Evolutionary conservation across 1,140 invertebrate species (phyloP).

Genomic region (Hyles vespertilio): DNA sequence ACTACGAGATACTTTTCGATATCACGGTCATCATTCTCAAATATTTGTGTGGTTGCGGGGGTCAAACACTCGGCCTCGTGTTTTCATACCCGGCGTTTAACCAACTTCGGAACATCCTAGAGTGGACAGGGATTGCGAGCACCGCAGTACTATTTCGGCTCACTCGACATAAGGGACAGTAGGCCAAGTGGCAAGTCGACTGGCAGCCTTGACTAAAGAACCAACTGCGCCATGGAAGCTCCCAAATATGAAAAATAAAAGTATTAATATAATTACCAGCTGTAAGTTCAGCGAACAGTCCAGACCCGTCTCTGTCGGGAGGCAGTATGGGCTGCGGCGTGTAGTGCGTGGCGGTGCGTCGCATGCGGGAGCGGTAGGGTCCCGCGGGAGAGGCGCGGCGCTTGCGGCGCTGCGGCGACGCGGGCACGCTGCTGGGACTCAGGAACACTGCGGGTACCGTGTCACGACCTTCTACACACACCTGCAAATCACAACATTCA

Average conservation of each 20-base stretch:
- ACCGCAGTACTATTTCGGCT: too few species aligned
- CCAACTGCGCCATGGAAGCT: too few species aligned
- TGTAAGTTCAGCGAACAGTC: slow-evolving; percentile 83
- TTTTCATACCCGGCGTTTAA: too few species aligned
- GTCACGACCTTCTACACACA: slow-evolving; percentile 63
- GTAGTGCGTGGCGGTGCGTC: slow-evolving; percentile 77
- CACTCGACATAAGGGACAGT: too few species aligned
- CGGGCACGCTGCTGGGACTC: slow-evolving; percentile 82
- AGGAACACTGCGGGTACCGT: slow-evolving; percentile 82
- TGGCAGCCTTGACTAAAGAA: too few species aligned
- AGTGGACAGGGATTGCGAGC: too few species aligned
- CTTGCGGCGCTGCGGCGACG: slow-evolving; percentile 79
- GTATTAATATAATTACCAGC: slow-evolving; percentile 38
- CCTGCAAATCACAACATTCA: slow-evolving; percentile 27
- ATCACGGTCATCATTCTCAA: too few species aligned
- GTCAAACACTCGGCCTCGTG: too few species aligned
- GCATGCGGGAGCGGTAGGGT: slow-evolving; percentile 64
- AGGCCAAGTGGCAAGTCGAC: too few species aligned
- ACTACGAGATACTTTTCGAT: too few species aligned
- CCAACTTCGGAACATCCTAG: too few species aligned
- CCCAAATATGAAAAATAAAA: not conserved
- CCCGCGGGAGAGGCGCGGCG: slow-evolving; percentile 69
- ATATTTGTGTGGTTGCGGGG: too few species aligned
- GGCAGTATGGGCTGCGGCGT: slow-evolving; percentile 95
- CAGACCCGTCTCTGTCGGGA: slow-evolving; percentile 90